Evolutionary conservation across 2,797 vertebrate species (phyloP).

Genomic region (Hemibagrus guttatus): DNA sequence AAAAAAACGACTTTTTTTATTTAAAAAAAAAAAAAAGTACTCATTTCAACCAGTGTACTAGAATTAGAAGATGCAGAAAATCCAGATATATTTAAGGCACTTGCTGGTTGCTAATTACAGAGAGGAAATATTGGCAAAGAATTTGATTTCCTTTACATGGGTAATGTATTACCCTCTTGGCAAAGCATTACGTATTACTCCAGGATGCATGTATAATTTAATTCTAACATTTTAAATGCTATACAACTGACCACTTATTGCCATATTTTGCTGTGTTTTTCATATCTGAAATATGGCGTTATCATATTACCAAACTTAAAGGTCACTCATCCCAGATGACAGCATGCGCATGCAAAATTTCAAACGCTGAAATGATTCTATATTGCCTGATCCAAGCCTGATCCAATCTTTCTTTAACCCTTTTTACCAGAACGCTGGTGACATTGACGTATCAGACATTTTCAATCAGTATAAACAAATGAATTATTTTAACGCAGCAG

Average conservation of each 20-base stretch:
- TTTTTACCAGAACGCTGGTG: no score
- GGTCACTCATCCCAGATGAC: slow-evolving; percentile 5
- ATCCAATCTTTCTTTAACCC: neutral
- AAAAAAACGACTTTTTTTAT: neutral
- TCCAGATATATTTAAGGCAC: slow-evolving; percentile 22
- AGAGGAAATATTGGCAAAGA: slow-evolving; percentile 18
- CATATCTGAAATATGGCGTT: slow-evolving; percentile 1
- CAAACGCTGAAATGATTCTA: slow-evolving; percentile 6
- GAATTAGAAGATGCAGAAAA: slow-evolving; percentile 26
- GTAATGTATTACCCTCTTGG: slow-evolving; percentile 2
- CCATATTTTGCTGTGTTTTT: neutral
- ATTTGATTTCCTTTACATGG: slow-evolving; percentile 14
- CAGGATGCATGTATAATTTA: slow-evolving; percentile 19
- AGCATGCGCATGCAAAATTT: slow-evolving; percentile 10
- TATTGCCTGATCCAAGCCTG: neutral
- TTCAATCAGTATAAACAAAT: no score
- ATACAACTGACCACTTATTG: neutral
- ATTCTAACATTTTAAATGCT: neutral
- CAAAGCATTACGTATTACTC: neutral
- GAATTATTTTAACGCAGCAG: no score
- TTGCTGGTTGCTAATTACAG: slow-evolving; percentile 39
- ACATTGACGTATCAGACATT: no score
- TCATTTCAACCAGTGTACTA: neutral
- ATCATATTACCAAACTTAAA: slow-evolving; percentile 7
- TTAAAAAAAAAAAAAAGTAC: neutral